phyloP scores from a whole-genome alignment of 2,888 invertebrate species.

The Spodoptera picta region DNA sequence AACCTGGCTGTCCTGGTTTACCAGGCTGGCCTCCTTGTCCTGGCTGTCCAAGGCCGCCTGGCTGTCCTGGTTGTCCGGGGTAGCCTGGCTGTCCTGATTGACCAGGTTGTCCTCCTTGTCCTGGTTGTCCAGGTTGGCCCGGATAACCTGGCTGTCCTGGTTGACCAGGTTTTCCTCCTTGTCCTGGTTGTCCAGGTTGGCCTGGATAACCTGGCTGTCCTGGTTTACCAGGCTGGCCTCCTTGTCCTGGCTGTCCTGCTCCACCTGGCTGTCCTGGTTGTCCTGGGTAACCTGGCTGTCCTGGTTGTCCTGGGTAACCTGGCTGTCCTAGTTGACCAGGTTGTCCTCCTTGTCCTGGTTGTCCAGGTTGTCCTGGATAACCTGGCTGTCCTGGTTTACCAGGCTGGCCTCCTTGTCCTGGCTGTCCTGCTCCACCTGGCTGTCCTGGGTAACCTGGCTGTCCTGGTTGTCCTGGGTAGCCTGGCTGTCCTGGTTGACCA shows the following conservation, averaged over 20 bases:
- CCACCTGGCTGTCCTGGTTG: conserved; percentile 30
- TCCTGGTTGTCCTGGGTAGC: no score
- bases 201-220: no score
- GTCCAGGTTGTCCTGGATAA: no score
- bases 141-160: no score
- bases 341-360: conserved; percentile 69
- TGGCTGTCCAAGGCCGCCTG: conserved; percentile 50
- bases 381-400: conserved; percentile 59
- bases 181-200: no score
- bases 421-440: no score
- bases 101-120: conserved; percentile 69
- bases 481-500: conserved; percentile 6
- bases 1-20: conserved; percentile 19
- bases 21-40: conserved; percentile 18
- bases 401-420: no score
- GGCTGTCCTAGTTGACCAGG: conserved; percentile 82
- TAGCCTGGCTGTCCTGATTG: conserved; percentile 79
- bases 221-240: conserved; percentile 21
- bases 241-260: conserved; percentile 4
- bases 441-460: no score
- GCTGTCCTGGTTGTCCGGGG: conserved; percentile 56
- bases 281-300: conserved; percentile 51
- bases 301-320: conserved; percentile 59
- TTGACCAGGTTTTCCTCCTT: no score
- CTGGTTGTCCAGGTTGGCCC: conserved; percentile 37